Evolutionary conservation across 1,140 invertebrate species (phyloP), one percentile per base, ranked within the genome.

Genomic region (Protaetia brevitarsis): DNA sequence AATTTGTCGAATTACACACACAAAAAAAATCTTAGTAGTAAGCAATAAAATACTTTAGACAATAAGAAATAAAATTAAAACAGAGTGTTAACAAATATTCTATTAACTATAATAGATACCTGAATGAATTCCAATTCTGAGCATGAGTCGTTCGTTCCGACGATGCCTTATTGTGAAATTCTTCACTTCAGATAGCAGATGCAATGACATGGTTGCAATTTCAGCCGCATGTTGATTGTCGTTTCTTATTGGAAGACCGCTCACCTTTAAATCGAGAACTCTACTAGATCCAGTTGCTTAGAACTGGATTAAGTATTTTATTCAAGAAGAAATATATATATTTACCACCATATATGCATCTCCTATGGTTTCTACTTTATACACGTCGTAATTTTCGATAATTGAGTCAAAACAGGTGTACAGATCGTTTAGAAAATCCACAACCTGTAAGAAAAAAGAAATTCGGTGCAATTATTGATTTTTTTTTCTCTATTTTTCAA

Each of bases 371-470:
- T 96, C 93, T 45, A 94, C 90, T 84, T 96, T 95, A 75, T 95
- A 97, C 0, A 97, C 94, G 75, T 97, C 93, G 73, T 94, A 96
- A 77, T 92, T 89, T 72, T 91, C 91, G 71, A 96, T 91, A 61
- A 92, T 94, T 0, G 92, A 92, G 74, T 96, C 94, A 73, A 96
- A 96, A 72, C 91, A 94, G n/a, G 93, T 95, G 78, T 95, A 96
- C 1, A 96, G 82, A 78, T 95, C 93, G 74, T 96, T 96, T 1
- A 96, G 79, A 71, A 95, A 94, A 77, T 94, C 89, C 0, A 95
- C 93, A 4, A 95, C 92, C 92, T 95, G 57, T 4, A 59, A 59
- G 13, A 10, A 21, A n/a, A 29, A 19, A 8, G 31, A 8, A n/a
- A n/a, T n/a, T n/a, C n/a, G n/a, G n/a, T n/a, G n/a, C n/a, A n/a